Conservation (phyloP, 2,888 invertebrate genomes). For the Mystacides longicornis region DNA sequence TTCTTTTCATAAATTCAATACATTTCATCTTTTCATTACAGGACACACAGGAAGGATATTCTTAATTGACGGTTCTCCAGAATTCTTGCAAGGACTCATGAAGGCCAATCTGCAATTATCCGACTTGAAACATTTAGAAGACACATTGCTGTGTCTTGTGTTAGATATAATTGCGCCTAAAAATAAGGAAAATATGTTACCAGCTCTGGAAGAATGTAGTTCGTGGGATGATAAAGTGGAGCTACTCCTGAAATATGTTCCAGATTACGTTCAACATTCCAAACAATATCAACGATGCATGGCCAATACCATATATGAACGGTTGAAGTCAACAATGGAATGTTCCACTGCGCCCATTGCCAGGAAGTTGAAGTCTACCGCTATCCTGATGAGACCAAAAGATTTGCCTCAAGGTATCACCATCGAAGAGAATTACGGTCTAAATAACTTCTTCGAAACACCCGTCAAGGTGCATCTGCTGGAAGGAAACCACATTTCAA, state of each 20-base stretch:
- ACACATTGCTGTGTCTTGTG: constrained; percentile 49
- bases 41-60: constrained; percentile 54
- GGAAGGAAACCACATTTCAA: constrained; percentile 67
- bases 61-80: constrained; percentile 77
- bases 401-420: constrained; percentile 44
- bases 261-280: constrained; percentile 34
- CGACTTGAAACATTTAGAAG: constrained; percentile 47
- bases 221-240: constrained; percentile 53
- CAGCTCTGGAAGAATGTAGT: constrained; percentile 45
- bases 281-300: constrained; percentile 37
- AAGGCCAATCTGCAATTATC: constrained; percentile 41
- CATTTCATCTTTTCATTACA: constrained; percentile 27
- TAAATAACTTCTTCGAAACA: constrained; percentile 51
- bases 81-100: constrained; percentile 53
- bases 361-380: constrained; percentile 49
- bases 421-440: constrained; percentile 58
- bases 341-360: constrained; percentile 42
- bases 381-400: constrained; percentile 58
- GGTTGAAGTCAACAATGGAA: constrained; percentile 47
- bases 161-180: constrained; percentile 45
- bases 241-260: constrained; percentile 39
- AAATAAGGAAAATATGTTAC: constrained; percentile 37
- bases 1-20: too few relatives aligned
- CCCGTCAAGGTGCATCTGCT: constrained; percentile 53
- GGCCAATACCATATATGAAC: constrained; percentile 42